Evolutionary conservation across 2,888 invertebrate genomes (phyloP), one percentile per base, ranked within the genome.

Genomic region (Ptychoptera contaminata): DNA sequence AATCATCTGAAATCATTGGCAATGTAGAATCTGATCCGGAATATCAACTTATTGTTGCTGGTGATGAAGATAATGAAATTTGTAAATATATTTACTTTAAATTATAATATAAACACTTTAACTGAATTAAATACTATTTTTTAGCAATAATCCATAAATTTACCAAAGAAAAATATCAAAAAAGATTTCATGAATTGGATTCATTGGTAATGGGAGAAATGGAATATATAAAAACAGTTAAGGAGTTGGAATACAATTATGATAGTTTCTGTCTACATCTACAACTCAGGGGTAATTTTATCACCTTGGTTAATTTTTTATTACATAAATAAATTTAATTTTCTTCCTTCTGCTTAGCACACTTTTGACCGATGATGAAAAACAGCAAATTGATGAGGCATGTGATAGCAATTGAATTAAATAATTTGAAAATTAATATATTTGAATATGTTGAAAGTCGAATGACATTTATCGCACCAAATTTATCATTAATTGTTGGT

Each of bases 401-500:
- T 96, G 94, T 60, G 83, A 88, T 54, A 91, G 93, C 93, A 0
- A 76, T 90, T 29, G 88, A 94, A 53, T 63, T 98, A 15, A 92
- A 88, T 60, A 83, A 83, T 54, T 82, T 78, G 53, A 96, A 97
- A 66, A 70, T 79, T 1, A 79, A 77, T 58, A 97, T 99, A 55
- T 93, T 86, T 62, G 86, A 92, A 58, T 97, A 94, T 67, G 97
- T 99, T 1, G 98, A 99, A 63, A 93, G 96, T 52, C 74, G 97
- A 55, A 99, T 98, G 98, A 84, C 93, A 6, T 93, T 94, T 58
- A 97, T 99, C 57, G 98, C 98, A 2, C 98, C 98, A 8, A 99
- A 99, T 67, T 72, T 98, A 32, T 93, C 96, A 1, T 79, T 84
- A 51, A 93, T 99, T 60, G 83, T 97, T 46, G 76, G 76, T n/a